Percentiles rank a stretch among this genome's conserved stretches.
Evolutionary conservation across 1,140 invertebrate species (phyloP).

Genomic region (Bactericera cockerelli): DNA sequence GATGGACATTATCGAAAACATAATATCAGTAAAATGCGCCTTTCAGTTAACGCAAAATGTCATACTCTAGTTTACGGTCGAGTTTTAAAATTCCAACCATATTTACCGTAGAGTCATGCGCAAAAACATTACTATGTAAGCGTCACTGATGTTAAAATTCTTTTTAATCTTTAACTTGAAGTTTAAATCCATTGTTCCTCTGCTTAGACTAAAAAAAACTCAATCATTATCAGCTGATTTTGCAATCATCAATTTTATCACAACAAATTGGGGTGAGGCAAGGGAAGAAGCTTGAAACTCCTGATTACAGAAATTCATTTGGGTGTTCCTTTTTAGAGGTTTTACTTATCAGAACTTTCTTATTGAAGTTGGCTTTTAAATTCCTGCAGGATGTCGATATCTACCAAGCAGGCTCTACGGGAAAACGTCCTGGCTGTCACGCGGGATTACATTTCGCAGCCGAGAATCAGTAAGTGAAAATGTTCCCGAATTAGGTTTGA

Average conservation of each 20-base stretch:
- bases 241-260: conserved; percentile 5
- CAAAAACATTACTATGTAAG: too few relatives aligned
- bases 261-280: conserved; percentile 8
- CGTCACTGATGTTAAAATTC: too few relatives aligned
- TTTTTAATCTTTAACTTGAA: too few relatives aligned
- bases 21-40: too few relatives aligned
- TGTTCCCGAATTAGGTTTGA: neutral
- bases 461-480: conserved; percentile 87
- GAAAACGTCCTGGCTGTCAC: conserved; percentile 84
- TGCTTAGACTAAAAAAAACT: too few relatives aligned
- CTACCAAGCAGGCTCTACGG: conserved; percentile 38
- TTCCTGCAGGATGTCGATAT: conserved; percentile 22
- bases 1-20: too few relatives aligned
- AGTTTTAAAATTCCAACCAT: too few relatives aligned
- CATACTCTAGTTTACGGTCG: too few relatives aligned
- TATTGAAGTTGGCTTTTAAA: neutral
- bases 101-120: too few relatives aligned
- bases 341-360: neutral
- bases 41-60: too few relatives aligned
- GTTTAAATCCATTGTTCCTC: too few relatives aligned
- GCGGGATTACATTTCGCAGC: conserved; percentile 93
- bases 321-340: neutral
- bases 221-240: conserved; percentile 7
- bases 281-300: neutral
- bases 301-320: neutral